These are phyloP conservation scores for Hydropsyche tenuis DNA, from an alignment of 1,140 invertebrate species.

Conservation along the genomic window DNA sequence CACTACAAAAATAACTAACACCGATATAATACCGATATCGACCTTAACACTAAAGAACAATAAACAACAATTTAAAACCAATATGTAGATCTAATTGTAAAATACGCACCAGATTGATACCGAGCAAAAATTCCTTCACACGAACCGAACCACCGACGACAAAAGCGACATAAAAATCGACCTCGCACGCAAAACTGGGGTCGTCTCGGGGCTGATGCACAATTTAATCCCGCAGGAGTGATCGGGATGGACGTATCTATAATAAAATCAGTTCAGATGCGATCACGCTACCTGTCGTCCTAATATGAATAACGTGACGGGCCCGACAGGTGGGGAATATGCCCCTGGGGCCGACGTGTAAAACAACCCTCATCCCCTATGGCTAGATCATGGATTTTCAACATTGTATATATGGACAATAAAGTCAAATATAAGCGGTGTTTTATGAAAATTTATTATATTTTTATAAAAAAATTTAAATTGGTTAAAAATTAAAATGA, in stretches of 20 bases:
- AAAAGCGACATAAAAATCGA: slow-evolving; percentile 15
- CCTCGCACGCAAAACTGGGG: neutral
- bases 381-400: slow-evolving; percentile 10
- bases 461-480: no score
- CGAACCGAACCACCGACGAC: neutral
- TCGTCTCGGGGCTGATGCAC: slow-evolving; percentile 1
- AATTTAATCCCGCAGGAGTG: slow-evolving; percentile 38
- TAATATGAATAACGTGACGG: slow-evolving; percentile 51
- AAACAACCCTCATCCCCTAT: slow-evolving; percentile 26
- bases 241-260: slow-evolving; percentile 47
- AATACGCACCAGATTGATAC: no score
- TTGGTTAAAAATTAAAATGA: no score
- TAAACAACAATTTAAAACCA: no score
- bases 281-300: slow-evolving; percentile 45
- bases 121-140: neutral
- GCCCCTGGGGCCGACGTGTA: slow-evolving; percentile 31
- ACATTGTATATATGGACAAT: neutral
- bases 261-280: slow-evolving; percentile 49
- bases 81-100: no score
- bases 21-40: neutral
- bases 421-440: neutral
- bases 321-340: slow-evolving; percentile 40
- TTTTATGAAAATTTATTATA: no score
- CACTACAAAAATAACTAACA: no score
- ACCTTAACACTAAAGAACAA: no score